These are phyloP conservation scores for Actenoides hombroni DNA, from an alignment of 2,113 vertebrate genomes.

Conservation along the genomic window DNA sequence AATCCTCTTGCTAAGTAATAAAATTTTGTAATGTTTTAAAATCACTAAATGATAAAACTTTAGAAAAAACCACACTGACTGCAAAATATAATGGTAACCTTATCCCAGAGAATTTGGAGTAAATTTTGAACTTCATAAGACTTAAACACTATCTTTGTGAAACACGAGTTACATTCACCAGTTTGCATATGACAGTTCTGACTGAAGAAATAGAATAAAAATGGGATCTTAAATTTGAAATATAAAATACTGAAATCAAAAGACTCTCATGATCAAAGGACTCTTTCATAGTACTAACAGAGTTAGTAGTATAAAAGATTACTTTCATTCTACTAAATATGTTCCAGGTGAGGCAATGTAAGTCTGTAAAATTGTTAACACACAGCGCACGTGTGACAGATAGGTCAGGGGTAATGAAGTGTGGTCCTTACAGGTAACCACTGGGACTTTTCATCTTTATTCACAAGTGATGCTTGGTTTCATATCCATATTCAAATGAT, in stretches of 20 bases:
- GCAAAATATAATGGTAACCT: neutral
- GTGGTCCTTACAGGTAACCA: neutral
- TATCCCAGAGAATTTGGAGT: neutral
- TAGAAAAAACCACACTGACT: rapidly evolving
- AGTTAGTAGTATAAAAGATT: neutral
- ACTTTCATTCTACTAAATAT: neutral
- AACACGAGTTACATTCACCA: neutral
- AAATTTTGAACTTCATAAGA: neutral
- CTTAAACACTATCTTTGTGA: neutral
- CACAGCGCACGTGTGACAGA: rapidly evolving
- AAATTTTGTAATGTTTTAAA: neutral
- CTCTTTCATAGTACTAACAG: neutral
- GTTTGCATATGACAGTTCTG: neutral
- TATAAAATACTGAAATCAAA: neutral
- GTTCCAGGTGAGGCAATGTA: neutral
- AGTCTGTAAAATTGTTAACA: neutral
- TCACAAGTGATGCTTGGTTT: neutral
- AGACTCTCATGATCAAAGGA: neutral
- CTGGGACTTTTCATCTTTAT: neutral
- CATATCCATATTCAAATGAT: neutral
- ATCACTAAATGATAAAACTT: neutral
- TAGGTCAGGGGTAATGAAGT: neutral
- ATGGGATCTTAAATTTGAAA: neutral
- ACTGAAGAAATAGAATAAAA: neutral
- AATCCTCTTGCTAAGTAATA: neutral